Conservation (phyloP, 2,113 vertebrate genomes). For the Manacus vitellinus region DNA sequence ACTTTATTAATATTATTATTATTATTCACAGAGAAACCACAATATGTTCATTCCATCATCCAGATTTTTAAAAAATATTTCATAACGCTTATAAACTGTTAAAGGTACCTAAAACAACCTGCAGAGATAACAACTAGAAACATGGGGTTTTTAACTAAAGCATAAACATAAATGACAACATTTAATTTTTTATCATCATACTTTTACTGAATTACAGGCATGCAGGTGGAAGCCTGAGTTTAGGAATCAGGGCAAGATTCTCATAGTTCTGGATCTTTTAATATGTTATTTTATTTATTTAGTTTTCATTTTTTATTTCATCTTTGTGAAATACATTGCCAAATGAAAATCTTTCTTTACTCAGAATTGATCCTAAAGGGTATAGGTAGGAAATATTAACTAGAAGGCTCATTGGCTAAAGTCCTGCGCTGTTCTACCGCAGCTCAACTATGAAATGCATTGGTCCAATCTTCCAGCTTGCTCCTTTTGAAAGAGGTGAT, state of each 20-base stretch:
- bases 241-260: neutral
- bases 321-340: neutral
- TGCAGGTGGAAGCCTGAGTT: neutral
- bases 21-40: neutral
- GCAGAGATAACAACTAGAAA: neutral
- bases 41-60: neutral
- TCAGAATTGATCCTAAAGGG: neutral
- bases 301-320: neutral
- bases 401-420: neutral
- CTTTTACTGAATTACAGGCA: neutral
- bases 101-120: neutral
- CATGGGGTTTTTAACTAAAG: neutral
- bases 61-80: neutral
- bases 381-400: neutral
- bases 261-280: neutral
- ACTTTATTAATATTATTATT: neutral
- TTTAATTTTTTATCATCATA: neutral
- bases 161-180: neutral
- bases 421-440: neutral
- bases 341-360: neutral
- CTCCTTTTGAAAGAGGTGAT: neutral
- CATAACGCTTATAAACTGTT: neutral
- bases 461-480: neutral
- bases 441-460: neutral
- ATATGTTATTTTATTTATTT: neutral